Evolutionary conservation across 2,113 vertebrate genomes (phyloP), one percentile per base, ranked within the genome.

Genomic region (Colaptes auratus): DNA sequence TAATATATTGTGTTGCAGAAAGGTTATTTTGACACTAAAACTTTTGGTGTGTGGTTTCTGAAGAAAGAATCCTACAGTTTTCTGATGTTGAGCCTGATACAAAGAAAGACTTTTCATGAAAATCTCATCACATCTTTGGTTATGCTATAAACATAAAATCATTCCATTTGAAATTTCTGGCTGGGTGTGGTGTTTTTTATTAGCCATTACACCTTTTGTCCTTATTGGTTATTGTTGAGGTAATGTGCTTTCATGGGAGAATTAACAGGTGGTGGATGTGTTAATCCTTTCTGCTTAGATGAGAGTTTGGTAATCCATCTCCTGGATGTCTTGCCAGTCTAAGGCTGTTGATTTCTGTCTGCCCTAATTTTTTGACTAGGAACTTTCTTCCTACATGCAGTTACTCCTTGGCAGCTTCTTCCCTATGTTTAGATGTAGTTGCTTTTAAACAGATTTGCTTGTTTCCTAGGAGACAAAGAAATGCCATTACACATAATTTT

Each of bases 391-490:
- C 46, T 74, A 30, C 12, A 2, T n/a, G 15, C 50, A 39, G 50
- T 84, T 92, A 33, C 8, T 88, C 35, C 42, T 76, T 66, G 71
- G 59, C 87, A 89, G 15, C 16, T 42, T 87, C 14, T 76, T 89
- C 21, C 9, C 19, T 46, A 2, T 82, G 35, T 89, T 76, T 80
- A 80, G 64, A 9, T 63, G 13, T 66, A 44, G 66, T 55, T 6
- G 4, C 14, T 89, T 87, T 56, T 76, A 76, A 82, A 66, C 46
- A 88, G 46, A 74, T 91, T 71, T 87, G 36, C 31, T 8, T 16
- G 36, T 95, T 81, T 92, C 90, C 88, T 91, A 67, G 90, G 88
- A 90, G 56, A 91, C 79, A 80, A 88, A 88, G 56, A 46, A 70
- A 30, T 76, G 80, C 23, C 35, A 33, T 27, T 85, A 8, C 5